These are phyloP conservation scores for Hirudo medicinalis DNA, from an alignment of 1,140 invertebrate species.

Conservation along the genomic window DNA sequence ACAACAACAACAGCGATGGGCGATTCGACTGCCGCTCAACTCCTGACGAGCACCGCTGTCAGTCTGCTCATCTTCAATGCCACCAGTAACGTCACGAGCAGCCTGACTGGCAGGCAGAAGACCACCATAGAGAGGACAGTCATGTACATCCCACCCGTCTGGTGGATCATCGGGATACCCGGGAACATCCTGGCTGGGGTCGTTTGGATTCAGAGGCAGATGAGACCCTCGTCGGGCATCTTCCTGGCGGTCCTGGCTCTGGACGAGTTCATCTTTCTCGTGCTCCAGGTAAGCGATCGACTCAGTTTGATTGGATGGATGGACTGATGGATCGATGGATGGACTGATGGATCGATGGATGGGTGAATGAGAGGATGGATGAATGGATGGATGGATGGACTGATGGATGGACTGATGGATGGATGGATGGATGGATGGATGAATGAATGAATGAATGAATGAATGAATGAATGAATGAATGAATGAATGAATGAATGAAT, in stretches of 20 bases:
- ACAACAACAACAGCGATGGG: slow-evolving; percentile 1
- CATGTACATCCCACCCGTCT: slow-evolving; percentile 19
- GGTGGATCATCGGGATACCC: slow-evolving; percentile 22
- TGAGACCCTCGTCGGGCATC: slow-evolving; percentile 22
- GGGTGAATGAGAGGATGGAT: too few species aligned
- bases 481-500: too few species aligned
- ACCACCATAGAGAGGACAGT: slow-evolving; percentile 5
- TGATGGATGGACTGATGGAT: too few species aligned
- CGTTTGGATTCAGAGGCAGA: slow-evolving; percentile 21
- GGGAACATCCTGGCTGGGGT: slow-evolving; percentile 21
- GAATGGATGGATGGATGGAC: too few species aligned
- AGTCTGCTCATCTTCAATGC: not conserved
- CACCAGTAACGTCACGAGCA: not conserved
- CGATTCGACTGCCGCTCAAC: not conserved
- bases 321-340: not conserved
- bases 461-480: too few species aligned
- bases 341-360: too few species aligned
- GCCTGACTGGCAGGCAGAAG: not conserved
- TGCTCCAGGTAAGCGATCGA: slow-evolving; percentile 11
- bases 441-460: too few species aligned
- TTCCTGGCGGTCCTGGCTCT: slow-evolving; percentile 21
- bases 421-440: too few species aligned
- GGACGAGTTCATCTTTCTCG: slow-evolving; percentile 22
- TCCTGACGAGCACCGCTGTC: not conserved
- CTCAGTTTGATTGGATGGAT: not conserved